A percentile compares a stretch with the other conserved stretches of the same genome.
phyloP scores from a whole-genome alignment of 2,797 vertebrate genomes.

The Australoheros facetus region DNA sequence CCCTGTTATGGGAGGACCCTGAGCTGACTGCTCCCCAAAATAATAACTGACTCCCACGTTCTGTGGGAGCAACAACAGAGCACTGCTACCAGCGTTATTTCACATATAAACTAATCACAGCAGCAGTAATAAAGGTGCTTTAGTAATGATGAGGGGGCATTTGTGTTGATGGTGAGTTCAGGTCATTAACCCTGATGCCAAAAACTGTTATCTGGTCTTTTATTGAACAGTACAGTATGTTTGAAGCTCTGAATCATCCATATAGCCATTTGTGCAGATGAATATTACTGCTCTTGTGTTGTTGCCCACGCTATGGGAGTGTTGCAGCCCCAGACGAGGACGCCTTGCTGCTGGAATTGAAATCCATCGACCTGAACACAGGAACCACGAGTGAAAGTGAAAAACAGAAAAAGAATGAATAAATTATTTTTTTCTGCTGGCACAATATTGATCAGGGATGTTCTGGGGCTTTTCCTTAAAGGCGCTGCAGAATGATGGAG shows the following conservation, averaged over 20 bases:
- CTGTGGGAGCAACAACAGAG: conserved; percentile 8
- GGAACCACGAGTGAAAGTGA: conserved; percentile 19
- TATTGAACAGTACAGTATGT: background rate
- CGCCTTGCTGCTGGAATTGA: conserved; percentile 37
- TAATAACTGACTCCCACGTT: conserved; percentile 32
- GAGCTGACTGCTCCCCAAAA: conserved; percentile 29
- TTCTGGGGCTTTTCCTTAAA: conserved; percentile 44
- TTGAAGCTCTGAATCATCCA: conserved; percentile 12
- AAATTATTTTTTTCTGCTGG: conserved; percentile 21
- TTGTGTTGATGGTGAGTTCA: conserved; percentile 33
- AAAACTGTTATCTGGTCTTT: conserved; percentile 13
- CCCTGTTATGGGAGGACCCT: conserved; percentile 32
- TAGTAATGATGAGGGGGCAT: conserved; percentile 20
- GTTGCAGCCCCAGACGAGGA: conserved; percentile 30
- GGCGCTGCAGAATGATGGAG: conserved; percentile 21
- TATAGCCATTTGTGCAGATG: conserved; percentile 23
- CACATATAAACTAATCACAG: conserved; percentile 27
- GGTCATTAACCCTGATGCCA: conserved; percentile 33
- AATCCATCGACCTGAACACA: conserved; percentile 42
- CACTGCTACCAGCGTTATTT: conserved; percentile 5
- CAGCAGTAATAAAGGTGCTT: conserved; percentile 35
- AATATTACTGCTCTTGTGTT: conserved; percentile 1
- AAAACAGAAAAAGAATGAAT: conserved; percentile 34
- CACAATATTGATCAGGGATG: conserved; percentile 56
- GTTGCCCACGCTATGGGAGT: background rate